Evolutionary conservation across 2,113 vertebrate species (phyloP).

Genomic region (Elachura formosa): DNA sequence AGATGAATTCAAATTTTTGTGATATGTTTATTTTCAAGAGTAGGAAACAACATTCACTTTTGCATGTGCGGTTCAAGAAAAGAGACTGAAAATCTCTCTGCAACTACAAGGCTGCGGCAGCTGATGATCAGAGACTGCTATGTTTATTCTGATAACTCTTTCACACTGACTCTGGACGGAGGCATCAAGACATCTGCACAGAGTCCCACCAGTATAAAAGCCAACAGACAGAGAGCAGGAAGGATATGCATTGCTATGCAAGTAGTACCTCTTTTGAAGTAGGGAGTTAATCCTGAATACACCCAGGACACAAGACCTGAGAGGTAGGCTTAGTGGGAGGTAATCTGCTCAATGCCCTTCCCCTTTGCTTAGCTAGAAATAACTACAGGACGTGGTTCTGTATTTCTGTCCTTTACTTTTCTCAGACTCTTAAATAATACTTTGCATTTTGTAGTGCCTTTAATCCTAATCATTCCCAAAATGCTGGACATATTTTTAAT

Average conservation of each 20-base stretch:
- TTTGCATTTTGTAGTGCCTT: neutral
- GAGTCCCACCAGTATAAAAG: neutral
- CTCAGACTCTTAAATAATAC: neutral
- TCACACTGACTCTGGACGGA: neutral
- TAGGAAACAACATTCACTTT: neutral
- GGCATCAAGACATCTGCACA: neutral
- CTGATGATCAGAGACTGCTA: neutral
- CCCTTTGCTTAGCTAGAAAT: slow-evolving; percentile 1
- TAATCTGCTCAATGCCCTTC: slow-evolving; percentile 28
- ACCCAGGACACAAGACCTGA: slow-evolving; percentile 22
- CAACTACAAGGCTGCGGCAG: neutral
- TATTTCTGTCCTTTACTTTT: neutral
- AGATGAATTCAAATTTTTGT: neutral
- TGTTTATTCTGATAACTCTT: neutral
- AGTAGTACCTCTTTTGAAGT: slow-evolving; percentile 32
- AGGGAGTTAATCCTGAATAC: slow-evolving; percentile 19
- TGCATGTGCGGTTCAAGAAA: neutral
- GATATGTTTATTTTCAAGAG: neutral
- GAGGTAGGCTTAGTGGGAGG: slow-evolving; percentile 18
- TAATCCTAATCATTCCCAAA: neutral
- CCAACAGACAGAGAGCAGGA: neutral
- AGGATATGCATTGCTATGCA: neutral
- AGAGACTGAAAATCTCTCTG: neutral
- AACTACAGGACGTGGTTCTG: neutral
- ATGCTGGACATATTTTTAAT: neutral